Percentiles rank a stretch among this genome's conserved stretches.
These are phyloP conservation scores for Plusia festucae DNA, from an alignment of 2,888 invertebrate genomes.

Conservation along the genomic window DNA sequence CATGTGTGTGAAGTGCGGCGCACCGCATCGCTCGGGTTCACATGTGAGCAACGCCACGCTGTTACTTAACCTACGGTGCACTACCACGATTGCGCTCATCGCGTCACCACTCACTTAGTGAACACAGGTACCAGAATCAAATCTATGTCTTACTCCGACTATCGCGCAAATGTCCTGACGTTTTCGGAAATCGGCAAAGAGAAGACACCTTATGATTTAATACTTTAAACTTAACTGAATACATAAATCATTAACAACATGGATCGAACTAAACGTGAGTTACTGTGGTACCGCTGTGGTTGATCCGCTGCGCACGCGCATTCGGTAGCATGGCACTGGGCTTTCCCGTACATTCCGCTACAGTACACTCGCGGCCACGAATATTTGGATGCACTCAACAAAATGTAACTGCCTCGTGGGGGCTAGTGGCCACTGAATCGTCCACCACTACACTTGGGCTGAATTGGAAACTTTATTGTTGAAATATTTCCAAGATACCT, in stretches of 20 bases:
- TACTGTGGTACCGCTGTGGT: slow-evolving; percentile 11
- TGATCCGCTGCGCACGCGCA: slow-evolving; percentile 21
- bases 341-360: slow-evolving; percentile 47
- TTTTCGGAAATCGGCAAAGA: not conserved
- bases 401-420: no score
- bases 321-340: slow-evolving; percentile 25
- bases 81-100: not conserved
- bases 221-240: no score
- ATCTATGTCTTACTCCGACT: not conserved
- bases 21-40: not conserved
- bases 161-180: not conserved
- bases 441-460: no score
- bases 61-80: not conserved
- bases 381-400: slow-evolving; percentile 17
- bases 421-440: no score
- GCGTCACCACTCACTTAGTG: not conserved
- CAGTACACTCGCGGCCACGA: slow-evolving; percentile 36
- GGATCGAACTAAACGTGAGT: slow-evolving; percentile 9
- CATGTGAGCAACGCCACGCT: not conserved
- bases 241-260: not conserved
- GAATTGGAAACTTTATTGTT: no score
- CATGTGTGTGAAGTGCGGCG: not conserved
- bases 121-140: not conserved
- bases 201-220: no score
- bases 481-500: no score